Conservation (phyloP, 2,113 vertebrate genomes). For the Sebastes schlegelii region DNA sequence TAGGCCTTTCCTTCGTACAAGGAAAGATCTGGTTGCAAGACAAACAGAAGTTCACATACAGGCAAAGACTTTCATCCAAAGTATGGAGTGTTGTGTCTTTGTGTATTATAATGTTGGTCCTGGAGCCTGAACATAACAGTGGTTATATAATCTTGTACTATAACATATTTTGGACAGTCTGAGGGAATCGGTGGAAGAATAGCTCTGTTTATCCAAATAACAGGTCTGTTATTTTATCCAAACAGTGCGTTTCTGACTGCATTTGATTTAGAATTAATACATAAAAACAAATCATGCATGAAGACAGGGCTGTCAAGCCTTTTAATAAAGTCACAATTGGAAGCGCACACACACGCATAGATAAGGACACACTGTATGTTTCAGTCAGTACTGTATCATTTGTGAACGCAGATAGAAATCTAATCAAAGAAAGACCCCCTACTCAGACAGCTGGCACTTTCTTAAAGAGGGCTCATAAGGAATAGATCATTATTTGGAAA, state of each 20-base stretch:
- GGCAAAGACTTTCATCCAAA: not conserved
- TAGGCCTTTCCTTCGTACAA: not conserved
- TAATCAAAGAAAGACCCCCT: not conserved
- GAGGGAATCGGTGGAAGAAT: not conserved
- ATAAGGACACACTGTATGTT: not conserved
- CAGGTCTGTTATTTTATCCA: not conserved
- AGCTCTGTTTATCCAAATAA: not conserved
- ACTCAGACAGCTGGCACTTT: not conserved
- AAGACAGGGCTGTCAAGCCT: not conserved
- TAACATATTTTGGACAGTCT: not conserved
- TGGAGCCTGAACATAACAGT: not conserved
- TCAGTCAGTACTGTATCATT: not conserved
- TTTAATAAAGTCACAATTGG: not conserved
- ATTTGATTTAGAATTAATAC: conserved; percentile 17
- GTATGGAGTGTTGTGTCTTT: not conserved
- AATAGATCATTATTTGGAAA: not conserved
- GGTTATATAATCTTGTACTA: not conserved
- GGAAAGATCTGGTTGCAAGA: not conserved
- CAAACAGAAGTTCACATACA: not conserved
- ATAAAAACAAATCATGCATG: conserved; percentile 20
- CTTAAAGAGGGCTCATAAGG: not conserved
- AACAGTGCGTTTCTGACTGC: not conserved
- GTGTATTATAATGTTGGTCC: not conserved
- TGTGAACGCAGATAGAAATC: not conserved
- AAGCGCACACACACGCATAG: not conserved